Evolutionary conservation across 2,888 invertebrate species (phyloP).

Genomic region (Chymomyza amoena): DNA sequence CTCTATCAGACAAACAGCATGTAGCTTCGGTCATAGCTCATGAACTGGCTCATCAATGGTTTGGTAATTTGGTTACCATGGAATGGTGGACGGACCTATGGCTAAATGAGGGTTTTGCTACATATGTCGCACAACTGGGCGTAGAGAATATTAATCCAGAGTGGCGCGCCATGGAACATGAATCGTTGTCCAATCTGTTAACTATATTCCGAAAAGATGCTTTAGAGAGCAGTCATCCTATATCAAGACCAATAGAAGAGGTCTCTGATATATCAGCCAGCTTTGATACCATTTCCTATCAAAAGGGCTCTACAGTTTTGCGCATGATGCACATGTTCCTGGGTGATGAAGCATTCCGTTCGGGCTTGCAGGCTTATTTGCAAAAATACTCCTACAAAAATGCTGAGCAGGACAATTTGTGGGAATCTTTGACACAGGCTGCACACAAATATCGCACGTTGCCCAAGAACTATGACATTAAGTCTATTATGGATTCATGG

Average conservation of each 20-base stretch:
- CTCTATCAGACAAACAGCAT: constrained; percentile 83
- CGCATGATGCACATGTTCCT: constrained; percentile 95
- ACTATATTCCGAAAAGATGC: constrained; percentile 85
- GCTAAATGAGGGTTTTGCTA: constrained; percentile 89
- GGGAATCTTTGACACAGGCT: constrained; percentile 85
- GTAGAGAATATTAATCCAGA: constrained; percentile 83
- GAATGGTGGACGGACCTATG: constrained; percentile 91
- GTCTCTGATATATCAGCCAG: constrained; percentile 89
- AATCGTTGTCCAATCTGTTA: constrained; percentile 81
- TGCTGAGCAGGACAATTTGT: constrained; percentile 91
- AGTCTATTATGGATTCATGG: constrained; percentile 92
- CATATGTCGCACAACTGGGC: constrained; percentile 83
- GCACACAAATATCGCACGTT: constrained; percentile 80
- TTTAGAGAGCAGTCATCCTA: constrained; percentile 88
- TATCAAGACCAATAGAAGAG: constrained; percentile 86
- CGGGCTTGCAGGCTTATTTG: constrained; percentile 84
- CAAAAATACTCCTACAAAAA: constrained; percentile 83
- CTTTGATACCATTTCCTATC: constrained; percentile 91
- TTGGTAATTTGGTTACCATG: constrained; percentile 91
- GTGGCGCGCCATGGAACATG: constrained; percentile 83
- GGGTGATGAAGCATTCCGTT: constrained; percentile 85
- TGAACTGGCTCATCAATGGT: constrained; percentile 89
- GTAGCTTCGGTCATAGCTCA: constrained; percentile 82
- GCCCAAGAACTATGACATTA: constrained; percentile 82
- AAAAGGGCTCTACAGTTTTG: constrained; percentile 90